Evolutionary conservation across 2,888 invertebrate genomes (phyloP), one percentile per base, ranked within the genome.

Genomic region (Phymatocera aterrima): DNA sequence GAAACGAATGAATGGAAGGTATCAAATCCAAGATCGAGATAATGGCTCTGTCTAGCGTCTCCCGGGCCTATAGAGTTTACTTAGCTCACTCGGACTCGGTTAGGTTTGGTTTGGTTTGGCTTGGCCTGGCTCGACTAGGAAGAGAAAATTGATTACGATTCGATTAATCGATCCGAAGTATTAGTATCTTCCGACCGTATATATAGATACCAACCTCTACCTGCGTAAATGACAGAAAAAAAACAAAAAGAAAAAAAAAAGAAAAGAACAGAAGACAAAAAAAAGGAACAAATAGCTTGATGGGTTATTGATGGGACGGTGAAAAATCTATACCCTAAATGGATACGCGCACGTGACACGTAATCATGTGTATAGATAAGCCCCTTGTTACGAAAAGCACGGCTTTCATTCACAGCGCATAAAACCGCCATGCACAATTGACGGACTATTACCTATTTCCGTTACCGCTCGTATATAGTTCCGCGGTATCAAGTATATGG

Each of bases 91-190:
- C 4, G 5, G 61, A 12, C 34, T 31, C 31, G 12, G 12, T 15
- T 6, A 48, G 18, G 18, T n/a, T 61, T 37, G 8, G 15, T 21
- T 34, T n/a, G n/a, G 37, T 31, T 61, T 0, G n/a, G 15, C n/a
- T 54, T 54, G 12, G 4, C 10, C 60, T 12, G 10, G 24, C 43
- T 68, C 46, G 24, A 15, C 15, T 8, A 18, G 6, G 6, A 15
- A n/a, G 46, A 61, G 64, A 6, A 12, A 46, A 68, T 68, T 68
- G 43, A 68, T 68, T 68, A 43, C 68, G n/a, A 68, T 68, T 43
- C 28, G 68, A 68, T 68, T 68, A 68, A 43, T 68, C 43, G 68
- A 40, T 40, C 68, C 43, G 1, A 21, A 28, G 28, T 68, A 21
- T 43, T 15, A 2, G 18, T 61, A 37, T 18, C 8, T n/a, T 15